Evolutionary conservation across 2,888 invertebrate genomes (phyloP).

Genomic region (Bugula neritina): DNA sequence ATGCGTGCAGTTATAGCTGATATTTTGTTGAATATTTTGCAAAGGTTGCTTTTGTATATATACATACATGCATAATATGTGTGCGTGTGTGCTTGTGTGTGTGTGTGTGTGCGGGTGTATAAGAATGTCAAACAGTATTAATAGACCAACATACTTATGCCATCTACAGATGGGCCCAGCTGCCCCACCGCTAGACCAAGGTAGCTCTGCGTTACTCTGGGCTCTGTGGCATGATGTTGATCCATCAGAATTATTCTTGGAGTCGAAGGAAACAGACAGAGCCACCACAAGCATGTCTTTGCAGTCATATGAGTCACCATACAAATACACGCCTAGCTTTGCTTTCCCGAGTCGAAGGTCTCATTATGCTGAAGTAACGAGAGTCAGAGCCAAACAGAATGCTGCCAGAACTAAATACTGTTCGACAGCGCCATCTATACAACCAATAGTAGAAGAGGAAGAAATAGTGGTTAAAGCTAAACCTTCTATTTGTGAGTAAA

Average conservation of each 20-base stretch:
- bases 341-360: slow-evolving; percentile 20
- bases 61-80: no score
- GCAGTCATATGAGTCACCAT: slow-evolving; percentile 1
- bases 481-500: background rate
- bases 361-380: background rate
- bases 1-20: no score
- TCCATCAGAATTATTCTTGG: background rate
- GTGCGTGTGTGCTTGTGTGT: no score
- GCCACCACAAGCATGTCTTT: slow-evolving; percentile 1
- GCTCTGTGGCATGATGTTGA: slow-evolving; percentile 19
- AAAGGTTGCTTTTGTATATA: no score
- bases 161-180: slow-evolving; percentile 18
- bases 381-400: slow-evolving; percentile 5
- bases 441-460: background rate
- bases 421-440: background rate
- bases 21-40: no score
- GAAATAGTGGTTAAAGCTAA: background rate
- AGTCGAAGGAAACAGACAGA: background rate
- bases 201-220: background rate
- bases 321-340: slow-evolving; percentile 15
- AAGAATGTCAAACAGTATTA: no score
- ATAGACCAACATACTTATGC: no score
- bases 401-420: slow-evolving; percentile 21
- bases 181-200: background rate
- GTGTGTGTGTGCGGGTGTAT: no score